phyloP scores from a whole-genome alignment of 2,797 vertebrate genomes.

The Platalea minor region DNA sequence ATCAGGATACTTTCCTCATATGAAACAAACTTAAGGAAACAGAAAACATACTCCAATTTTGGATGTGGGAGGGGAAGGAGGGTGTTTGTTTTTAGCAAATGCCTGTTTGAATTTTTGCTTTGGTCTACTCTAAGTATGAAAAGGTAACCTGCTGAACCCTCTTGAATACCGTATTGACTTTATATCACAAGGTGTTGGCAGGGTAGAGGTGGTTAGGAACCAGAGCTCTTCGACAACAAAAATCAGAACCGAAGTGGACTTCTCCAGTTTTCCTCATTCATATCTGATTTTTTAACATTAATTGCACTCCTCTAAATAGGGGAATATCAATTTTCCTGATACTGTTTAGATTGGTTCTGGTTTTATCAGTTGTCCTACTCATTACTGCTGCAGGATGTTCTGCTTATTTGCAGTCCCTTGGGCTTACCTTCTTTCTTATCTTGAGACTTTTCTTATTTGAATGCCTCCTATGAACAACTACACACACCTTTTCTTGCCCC shows the following conservation, averaged over 20 bases:
- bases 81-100: neutral
- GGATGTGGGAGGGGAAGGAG: rapidly evolving
- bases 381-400: neutral
- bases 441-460: neutral
- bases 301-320: neutral
- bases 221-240: neutral
- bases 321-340: neutral
- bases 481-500: neutral
- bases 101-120: neutral
- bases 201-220: neutral
- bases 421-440: neutral
- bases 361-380: neutral
- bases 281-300: neutral
- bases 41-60: neutral
- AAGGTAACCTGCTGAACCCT: neutral
- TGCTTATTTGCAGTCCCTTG: neutral
- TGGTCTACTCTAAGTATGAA: neutral
- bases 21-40: neutral
- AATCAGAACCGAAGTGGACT: neutral
- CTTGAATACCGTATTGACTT: neutral
- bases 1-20: neutral
- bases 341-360: neutral
- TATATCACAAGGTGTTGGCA: neutral
- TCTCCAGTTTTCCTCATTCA: neutral
- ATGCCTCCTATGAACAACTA: neutral